phyloP scores from a whole-genome alignment of 2,888 invertebrate genomes.

The Nomada flava region DNA sequence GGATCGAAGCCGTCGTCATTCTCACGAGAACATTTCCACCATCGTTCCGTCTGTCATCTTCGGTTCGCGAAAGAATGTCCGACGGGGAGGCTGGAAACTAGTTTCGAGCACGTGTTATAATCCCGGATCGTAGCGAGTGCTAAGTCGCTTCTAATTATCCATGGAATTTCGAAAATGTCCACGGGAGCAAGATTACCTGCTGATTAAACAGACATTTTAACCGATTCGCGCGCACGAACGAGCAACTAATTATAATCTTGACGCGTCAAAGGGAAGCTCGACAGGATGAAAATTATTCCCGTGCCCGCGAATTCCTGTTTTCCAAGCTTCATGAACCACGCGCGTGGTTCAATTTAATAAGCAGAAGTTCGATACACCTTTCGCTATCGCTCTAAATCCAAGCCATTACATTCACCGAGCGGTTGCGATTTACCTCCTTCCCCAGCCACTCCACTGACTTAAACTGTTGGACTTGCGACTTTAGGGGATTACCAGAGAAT shows the following conservation, averaged over 20 bases:
- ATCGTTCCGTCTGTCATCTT: not conserved
- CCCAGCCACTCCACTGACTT: slow-evolving; percentile 74
- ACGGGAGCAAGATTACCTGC: not conserved
- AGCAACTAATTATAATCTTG: slow-evolving; percentile 28
- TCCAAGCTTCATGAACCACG: slow-evolving; percentile 3
- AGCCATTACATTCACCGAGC: slow-evolving; percentile 73
- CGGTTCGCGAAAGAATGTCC: not conserved
- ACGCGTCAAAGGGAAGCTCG: slow-evolving; percentile 7
- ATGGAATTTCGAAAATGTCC: not conserved
- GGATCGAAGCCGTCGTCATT: slow-evolving; percentile 40
- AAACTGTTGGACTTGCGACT: slow-evolving; percentile 83
- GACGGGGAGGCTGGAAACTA: no score
- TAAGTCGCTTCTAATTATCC: not conserved
- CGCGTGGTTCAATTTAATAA: slow-evolving; percentile 69
- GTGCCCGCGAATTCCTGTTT: slow-evolving; percentile 5
- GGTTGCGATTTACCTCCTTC: slow-evolving; percentile 65
- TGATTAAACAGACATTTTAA: slow-evolving; percentile 29
- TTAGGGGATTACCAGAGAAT: slow-evolving; percentile 79
- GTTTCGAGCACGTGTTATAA: not conserved
- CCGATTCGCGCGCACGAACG: slow-evolving; percentile 1
- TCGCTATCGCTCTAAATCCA: slow-evolving; percentile 71
- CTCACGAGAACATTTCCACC: slow-evolving; percentile 32
- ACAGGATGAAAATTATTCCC: slow-evolving; percentile 31
- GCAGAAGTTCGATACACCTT: slow-evolving; percentile 71
- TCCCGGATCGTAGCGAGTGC: not conserved